Base-by-base conservation (phyloP, 2,797 vertebrate genomes). In the Macropus fuliginosus region DNA sequence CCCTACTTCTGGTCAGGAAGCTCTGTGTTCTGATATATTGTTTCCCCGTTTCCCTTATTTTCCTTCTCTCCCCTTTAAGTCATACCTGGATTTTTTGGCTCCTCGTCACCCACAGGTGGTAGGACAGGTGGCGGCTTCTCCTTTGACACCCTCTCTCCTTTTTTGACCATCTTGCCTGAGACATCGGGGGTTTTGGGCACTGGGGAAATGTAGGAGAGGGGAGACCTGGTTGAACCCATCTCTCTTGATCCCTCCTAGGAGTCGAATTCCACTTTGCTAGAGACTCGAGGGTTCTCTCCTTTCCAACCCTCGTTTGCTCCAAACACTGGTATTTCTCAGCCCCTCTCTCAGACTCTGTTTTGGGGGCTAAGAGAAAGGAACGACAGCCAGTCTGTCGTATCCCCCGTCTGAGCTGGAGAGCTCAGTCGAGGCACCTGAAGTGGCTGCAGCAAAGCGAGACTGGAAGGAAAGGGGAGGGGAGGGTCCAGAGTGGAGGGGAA, bases 31-130 rank as follows among this genome's bases (percentile, higher is more conserved):
- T 1, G 34, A 8, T 9, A 40, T 16, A 40, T 21, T 74, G n/a
- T 40, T 40, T 74, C 8, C 18, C 31, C 11, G 16, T 24, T 28
- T 13, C 81, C 91, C 46, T 21, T 6, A 21, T n/a, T 74, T 40
- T 18, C 40, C 52, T 90, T 66, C 29, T n/a, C 14, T 55, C 81
- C 92, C 54, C 13, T 56, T 31, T 2, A 74, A 74, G 40, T 0
- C 95, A 0, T 97, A 98, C 98, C 97, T 0, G 97, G 97, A 54
- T 96, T 98, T 94, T 97, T 97, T 91, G 96, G n/a, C 81, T 98
- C 98, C 56, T 98, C 98, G 91, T 98, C 98, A 0, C 97, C 95
- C 56, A 95, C 93, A 0, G 87, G 56, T 3, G 46, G 93, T 81
- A 55, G 55, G 0, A 2, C 92, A 1, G 93, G 4, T 57, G 0